Evolutionary conservation across 1,140 invertebrate species (phyloP).

Genomic region (Maniola jurtina): DNA sequence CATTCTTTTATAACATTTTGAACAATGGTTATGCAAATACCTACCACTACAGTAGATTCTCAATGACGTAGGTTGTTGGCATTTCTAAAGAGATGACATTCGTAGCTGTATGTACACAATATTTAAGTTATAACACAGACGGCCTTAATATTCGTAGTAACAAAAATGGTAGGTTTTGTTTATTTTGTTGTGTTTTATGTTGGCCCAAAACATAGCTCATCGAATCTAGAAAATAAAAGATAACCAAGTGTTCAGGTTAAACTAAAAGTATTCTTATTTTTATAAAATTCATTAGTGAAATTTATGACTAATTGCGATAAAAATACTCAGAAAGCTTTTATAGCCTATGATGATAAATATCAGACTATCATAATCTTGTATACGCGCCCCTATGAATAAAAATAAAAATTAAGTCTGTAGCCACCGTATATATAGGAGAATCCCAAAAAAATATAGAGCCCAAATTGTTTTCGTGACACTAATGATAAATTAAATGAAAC

Average conservation of each 20-base stretch:
- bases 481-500: too few relatives aligned
- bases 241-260: neutral
- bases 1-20: neutral
- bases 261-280: too few relatives aligned
- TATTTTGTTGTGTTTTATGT: neutral
- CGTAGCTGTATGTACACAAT: neutral
- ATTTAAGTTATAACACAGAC: neutral
- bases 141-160: neutral
- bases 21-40: neutral
- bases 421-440: too few relatives aligned
- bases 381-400: too few relatives aligned
- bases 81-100: slow-evolving; percentile 8
- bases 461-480: too few relatives aligned
- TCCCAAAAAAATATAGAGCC: too few relatives aligned
- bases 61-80: slow-evolving; percentile 14
- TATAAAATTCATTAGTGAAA: too few relatives aligned
- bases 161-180: slow-evolving; percentile 1
- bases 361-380: too few relatives aligned
- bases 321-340: too few relatives aligned
- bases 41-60: neutral
- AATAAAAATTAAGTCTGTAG: too few relatives aligned
- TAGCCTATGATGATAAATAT: too few relatives aligned
- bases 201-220: neutral
- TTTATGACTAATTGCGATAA: too few relatives aligned
- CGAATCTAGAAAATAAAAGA: neutral